Evolutionary conservation across 2,888 invertebrate species (phyloP), one percentile per base, ranked within the genome.

Genomic region (Rhagium mordax): DNA sequence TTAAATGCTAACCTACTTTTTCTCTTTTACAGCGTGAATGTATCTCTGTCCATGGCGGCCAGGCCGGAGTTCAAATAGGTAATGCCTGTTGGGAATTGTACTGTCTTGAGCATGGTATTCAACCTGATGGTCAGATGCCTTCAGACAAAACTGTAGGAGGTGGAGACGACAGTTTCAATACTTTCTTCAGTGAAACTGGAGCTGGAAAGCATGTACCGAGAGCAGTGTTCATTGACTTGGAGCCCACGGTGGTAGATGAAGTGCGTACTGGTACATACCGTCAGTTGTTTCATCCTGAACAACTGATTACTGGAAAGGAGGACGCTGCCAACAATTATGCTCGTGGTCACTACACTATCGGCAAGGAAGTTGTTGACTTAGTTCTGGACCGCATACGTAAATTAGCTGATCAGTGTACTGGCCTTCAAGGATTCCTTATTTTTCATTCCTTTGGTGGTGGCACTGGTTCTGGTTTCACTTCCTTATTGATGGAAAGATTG

Each of bases 51-150:
- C 51, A 51, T 51, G 51, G 16, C 10, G 51, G 51, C 20, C 51
- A 51, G 18, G 51, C 51, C 20, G 51, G 51, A 18, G 51, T 51
- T 8, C 51, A 51, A 18, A 51, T 51, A 16, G 51, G 51, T 10
- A 51, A 51, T 51, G 51, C 51, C 51, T 51, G 51, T 51, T 51
- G 51, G 51, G 51, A 51, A 20, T 18, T 51, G 51, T 51, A 51
- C 51, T 51, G 51, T 3, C 51, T 51, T 16, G 51, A 51, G 8
- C 51, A 51, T 51, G 51, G 51, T 7, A 51, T 51, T 13, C 51
- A 51, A 51, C 51, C 51, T 13, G 51, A 51, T 51, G 51, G 51
- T 10, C 51, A 51, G 51, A 51, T 51, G 51, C 51, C 51, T 18
- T 51, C 51, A 18, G 51, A 51, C 51, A 51, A 51, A 18, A 51